Evolutionary conservation across 2,888 invertebrate species (phyloP).

Genomic region (Cyclophora punctaria): DNA sequence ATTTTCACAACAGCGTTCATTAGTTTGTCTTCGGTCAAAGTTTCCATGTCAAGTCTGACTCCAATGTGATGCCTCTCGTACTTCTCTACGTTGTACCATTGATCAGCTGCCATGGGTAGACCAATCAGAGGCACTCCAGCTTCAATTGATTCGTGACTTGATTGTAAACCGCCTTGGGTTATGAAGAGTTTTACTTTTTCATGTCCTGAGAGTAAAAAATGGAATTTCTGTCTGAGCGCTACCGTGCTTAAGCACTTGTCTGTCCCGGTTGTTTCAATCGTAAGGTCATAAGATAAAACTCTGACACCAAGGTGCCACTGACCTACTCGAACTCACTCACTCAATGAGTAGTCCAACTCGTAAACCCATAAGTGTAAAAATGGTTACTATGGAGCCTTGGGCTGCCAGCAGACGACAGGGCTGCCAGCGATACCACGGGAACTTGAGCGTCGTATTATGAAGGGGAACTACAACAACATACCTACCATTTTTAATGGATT

Average conservation of each 20-base stretch:
- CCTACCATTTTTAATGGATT: too few relatives aligned
- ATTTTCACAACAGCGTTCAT: slow-evolving; percentile 21
- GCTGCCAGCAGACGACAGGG: slow-evolving; percentile 22
- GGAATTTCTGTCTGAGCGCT: not conserved
- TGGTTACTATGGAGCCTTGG: too few relatives aligned
- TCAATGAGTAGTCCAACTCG: not conserved
- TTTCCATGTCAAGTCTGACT: slow-evolving; percentile 31
- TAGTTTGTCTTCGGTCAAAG: slow-evolving; percentile 26
- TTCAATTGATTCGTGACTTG: slow-evolving; percentile 52
- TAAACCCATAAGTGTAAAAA: not conserved
- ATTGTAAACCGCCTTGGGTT: slow-evolving; percentile 61
- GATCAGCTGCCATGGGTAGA: slow-evolving; percentile 52
- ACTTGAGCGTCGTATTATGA: too few relatives aligned
- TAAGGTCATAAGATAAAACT: too few relatives aligned
- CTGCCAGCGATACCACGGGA: too few relatives aligned
- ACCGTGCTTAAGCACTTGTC: too few relatives aligned
- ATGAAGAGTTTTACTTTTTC: slow-evolving; percentile 61
- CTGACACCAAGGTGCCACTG: too few relatives aligned
- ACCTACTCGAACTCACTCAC: not conserved
- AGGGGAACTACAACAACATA: too few relatives aligned
- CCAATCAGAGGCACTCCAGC: slow-evolving; percentile 51
- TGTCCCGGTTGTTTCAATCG: too few relatives aligned
- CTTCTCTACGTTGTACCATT: slow-evolving; percentile 42
- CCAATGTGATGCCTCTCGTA: slow-evolving; percentile 37
- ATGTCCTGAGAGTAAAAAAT: slow-evolving; percentile 32